phyloP scores from a whole-genome alignment of 2,888 invertebrate genomes.

The Neoitamus cyanurus region DNA sequence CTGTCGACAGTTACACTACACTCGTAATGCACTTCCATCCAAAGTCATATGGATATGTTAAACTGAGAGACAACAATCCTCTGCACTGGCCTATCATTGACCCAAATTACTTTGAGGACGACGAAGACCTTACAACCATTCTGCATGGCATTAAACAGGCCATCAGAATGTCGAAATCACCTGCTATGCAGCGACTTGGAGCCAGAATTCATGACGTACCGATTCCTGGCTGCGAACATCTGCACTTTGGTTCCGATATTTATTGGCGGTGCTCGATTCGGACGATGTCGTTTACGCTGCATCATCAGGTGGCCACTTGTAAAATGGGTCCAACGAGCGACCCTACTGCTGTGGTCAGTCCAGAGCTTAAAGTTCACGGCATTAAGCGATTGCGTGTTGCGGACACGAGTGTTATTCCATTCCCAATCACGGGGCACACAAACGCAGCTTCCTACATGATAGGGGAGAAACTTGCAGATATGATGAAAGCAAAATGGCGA shows the following conservation, averaged over 20 bases:
- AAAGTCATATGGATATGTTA: slow-evolving; percentile 75
- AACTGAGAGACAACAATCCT: slow-evolving; percentile 78
- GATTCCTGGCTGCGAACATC: slow-evolving; percentile 68
- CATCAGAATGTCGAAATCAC: slow-evolving; percentile 69
- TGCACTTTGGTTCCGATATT: slow-evolving; percentile 69
- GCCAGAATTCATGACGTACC: slow-evolving; percentile 68
- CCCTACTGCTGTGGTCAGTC: slow-evolving; percentile 72
- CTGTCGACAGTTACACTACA: slow-evolving; percentile 69
- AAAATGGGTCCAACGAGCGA: slow-evolving; percentile 75
- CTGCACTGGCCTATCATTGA: slow-evolving; percentile 80
- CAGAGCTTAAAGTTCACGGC: slow-evolving; percentile 71
- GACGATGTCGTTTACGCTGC: slow-evolving; percentile 70
- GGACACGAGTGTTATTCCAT: slow-evolving; percentile 75
- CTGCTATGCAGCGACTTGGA: slow-evolving; percentile 71
- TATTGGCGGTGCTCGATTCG: slow-evolving; percentile 77
- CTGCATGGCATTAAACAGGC: slow-evolving; percentile 72
- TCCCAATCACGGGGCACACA: slow-evolving; percentile 72
- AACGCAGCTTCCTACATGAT: slow-evolving; percentile 75
- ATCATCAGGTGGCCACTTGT: slow-evolving; percentile 74
- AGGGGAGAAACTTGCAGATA: slow-evolving; percentile 75
- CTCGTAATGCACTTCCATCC: slow-evolving; percentile 78
- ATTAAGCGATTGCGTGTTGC: slow-evolving; percentile 71
- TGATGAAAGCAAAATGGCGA: slow-evolving; percentile 70
- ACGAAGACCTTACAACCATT: slow-evolving; percentile 72
- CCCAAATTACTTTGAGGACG: slow-evolving; percentile 81